Base-by-base conservation (phyloP, 2,888 invertebrate genomes). In the Parnassius glacialis region DNA sequence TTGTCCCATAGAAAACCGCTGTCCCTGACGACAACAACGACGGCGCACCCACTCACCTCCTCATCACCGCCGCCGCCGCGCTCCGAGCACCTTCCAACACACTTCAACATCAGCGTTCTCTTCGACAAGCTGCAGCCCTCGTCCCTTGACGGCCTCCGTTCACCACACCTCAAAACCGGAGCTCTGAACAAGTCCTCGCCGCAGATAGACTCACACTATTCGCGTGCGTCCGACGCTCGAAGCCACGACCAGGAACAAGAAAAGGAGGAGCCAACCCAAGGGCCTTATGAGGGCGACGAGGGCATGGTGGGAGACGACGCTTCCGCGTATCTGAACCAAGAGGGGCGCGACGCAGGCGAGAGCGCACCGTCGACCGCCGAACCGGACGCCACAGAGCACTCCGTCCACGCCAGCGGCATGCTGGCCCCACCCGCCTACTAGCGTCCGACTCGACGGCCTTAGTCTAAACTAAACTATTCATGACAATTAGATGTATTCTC, bases 221-320 rank as follows among this genome's bases (percentile, higher is more conserved):
- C 93, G 63, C 92, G 93, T 13, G 90, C 91, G 51, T 76, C 90
- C 2, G 91, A 91, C 66, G 87, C 90, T 41, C 92, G 92, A 60
- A 74, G 85, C 52, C 84, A 86, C 65, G 88, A 86, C 61, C 78
- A 80, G 50, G 80, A 81, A 67, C 82, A 85, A 65, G 84, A 85
- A 65, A 87, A 87, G 67, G 92, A 91, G 74, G 84, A 86, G 68
- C 80, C 87, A 63, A 94, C 94, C 53, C 92, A 94, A 74, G 94
- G 94, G 12, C 94, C 94, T 2, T 94, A 94, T 75, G 93, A 94
- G 74, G 92, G 88, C 70, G 81, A 89, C 65, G 88, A 88, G 66
- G 90, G 92, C 67, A 92, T 93, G 92, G 87, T 84, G 66, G 93
- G 93, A 61, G 93, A 92, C 72, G 93, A 93, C 76, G 93, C 93